Evolutionary conservation across 2,888 invertebrate genomes (phyloP).

Genomic region (Euplagia quadripunctaria): DNA sequence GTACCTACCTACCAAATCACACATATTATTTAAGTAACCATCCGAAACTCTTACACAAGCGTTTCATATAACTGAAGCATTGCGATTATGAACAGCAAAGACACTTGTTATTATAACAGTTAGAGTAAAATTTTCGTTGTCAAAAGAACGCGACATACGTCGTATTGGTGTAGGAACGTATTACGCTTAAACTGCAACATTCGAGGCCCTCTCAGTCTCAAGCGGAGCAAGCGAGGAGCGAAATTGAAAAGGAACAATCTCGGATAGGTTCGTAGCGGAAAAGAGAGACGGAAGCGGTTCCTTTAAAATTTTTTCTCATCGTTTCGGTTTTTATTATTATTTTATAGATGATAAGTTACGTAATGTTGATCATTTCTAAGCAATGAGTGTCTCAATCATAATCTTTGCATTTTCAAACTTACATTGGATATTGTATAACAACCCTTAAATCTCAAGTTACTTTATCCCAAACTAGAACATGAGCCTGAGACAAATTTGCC

Average conservation of each 20-base stretch:
- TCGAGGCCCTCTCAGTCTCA: conserved; percentile 65
- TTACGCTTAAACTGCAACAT: conserved; percentile 73
- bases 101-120: conserved; percentile 27
- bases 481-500: background rate
- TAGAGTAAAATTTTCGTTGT: conserved; percentile 44
- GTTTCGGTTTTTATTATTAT: background rate
- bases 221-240: conserved; percentile 58
- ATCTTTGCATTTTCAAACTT: background rate
- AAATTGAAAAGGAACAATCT: conserved; percentile 76
- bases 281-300: conserved; percentile 23
- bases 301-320: background rate
- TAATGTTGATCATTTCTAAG: background rate
- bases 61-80: background rate
- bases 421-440: background rate
- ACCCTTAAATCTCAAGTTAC: background rate
- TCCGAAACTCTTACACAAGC: conserved; percentile 7
- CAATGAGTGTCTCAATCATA: background rate
- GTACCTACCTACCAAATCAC: no score
- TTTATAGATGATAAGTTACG: background rate
- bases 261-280: conserved; percentile 48
- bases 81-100: conserved; percentile 42
- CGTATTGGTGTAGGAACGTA: conserved; percentile 56
- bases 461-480: background rate
- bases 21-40: no score
- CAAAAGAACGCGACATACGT: conserved; percentile 58